Evolutionary conservation across 2,888 invertebrate genomes (phyloP).

Genomic region (Stegophylla sp.): DNA sequence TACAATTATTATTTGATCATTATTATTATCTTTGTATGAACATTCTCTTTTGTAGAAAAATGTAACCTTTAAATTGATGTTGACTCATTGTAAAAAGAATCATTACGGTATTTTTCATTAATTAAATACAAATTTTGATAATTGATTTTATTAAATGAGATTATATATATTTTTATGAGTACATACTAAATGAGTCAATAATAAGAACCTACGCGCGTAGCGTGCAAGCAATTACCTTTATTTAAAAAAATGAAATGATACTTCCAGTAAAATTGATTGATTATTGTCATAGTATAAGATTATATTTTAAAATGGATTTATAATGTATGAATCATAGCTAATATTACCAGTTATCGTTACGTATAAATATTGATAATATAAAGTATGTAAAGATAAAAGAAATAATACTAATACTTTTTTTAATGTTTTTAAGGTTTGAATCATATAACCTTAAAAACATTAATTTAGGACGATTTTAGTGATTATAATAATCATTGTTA

Average conservation of each 20-base stretch:
- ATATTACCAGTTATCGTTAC: background rate
- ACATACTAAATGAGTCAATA: background rate
- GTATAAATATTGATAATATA: too few species aligned
- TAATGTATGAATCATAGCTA: constrained; percentile 2
- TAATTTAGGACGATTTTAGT: background rate
- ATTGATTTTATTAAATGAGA: background rate
- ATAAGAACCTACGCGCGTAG: background rate
- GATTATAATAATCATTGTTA: background rate
- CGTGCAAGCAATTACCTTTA: background rate
- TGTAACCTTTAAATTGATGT: background rate
- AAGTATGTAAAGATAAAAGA: too few species aligned
- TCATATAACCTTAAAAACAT: background rate
- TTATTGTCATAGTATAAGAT: background rate
- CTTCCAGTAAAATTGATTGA: background rate
- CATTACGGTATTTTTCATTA: background rate
- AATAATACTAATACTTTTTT: background rate
- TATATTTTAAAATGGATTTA: background rate
- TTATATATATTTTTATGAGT: too few species aligned
- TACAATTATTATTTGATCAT: background rate
- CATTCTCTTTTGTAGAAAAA: background rate
- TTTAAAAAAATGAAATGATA: background rate
- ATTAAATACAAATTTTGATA: background rate
- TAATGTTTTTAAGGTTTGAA: background rate
- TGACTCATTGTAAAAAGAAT: background rate
- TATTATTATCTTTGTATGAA: background rate